Conservation (phyloP, 2,797 vertebrate species). For the Paedocypris micromegethes region DNA sequence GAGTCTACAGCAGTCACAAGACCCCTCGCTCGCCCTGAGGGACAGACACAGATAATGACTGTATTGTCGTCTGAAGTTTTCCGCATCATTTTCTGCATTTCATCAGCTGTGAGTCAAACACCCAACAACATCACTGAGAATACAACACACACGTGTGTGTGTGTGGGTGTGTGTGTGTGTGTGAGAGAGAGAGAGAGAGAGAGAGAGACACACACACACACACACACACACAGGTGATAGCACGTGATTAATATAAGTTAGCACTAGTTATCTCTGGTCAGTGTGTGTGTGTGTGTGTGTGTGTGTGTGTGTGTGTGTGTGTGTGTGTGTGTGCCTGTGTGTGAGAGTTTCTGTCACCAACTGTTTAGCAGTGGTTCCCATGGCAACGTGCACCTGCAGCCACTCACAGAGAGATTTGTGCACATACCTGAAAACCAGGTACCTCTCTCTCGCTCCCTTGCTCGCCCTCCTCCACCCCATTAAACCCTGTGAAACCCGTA, state of each 20-base stretch:
- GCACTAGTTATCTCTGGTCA: too few species aligned
- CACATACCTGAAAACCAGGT: slow-evolving; percentile 38
- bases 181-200: background rate
- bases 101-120: slow-evolving; percentile 67
- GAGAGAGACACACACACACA: background rate
- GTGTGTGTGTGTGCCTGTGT: too few species aligned
- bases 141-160: background rate
- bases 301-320: too few species aligned
- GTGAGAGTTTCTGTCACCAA: too few species aligned
- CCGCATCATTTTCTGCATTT: slow-evolving; percentile 71
- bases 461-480: slow-evolving; percentile 17
- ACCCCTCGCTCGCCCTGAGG: slow-evolving; percentile 18
- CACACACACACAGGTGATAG: background rate
- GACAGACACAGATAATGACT: slow-evolving; percentile 39
- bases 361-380: too few species aligned
- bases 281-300: too few species aligned
- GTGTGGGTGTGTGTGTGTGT: too few species aligned
- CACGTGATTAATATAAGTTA: too few species aligned
- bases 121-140: slow-evolving; percentile 48
- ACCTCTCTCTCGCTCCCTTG: slow-evolving; percentile 8
- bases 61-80: slow-evolving; percentile 66
- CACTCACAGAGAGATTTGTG: background rate
- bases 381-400: background rate
- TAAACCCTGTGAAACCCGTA: slow-evolving; percentile 50
- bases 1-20: slow-evolving; percentile 30